phyloP scores from a whole-genome alignment of 2,797 vertebrate genomes.

The Phrynocephalus guinanensis region DNA sequence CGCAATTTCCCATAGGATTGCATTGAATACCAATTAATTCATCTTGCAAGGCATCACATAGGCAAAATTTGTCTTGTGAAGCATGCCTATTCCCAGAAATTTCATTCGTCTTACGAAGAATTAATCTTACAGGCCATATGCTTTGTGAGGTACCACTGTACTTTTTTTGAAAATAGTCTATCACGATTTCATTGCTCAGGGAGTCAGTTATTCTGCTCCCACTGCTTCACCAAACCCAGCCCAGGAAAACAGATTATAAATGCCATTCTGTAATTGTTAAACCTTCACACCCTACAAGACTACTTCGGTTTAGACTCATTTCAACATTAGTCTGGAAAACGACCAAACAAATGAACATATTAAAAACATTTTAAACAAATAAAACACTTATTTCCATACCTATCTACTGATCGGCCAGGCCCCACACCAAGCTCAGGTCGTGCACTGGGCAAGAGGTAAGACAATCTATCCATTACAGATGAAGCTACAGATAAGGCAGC shows the following conservation, averaged over 20 bases:
- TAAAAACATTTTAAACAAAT: not conserved
- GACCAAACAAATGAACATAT: not conserved
- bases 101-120: too few relatives aligned
- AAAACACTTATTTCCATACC: slow-evolving; percentile 76
- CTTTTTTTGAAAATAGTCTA: not conserved
- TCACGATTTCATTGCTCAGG: too few relatives aligned
- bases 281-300: not conserved
- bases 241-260: not conserved
- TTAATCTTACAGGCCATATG: too few relatives aligned
- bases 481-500: slow-evolving; percentile 98
- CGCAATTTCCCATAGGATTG: too few relatives aligned
- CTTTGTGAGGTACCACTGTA: too few relatives aligned
- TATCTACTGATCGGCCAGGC: slow-evolving; percentile 96
- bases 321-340: not conserved
- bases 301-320: not conserved
- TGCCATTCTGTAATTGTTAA: not conserved
- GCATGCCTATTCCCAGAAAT: too few relatives aligned
- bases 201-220: not conserved
- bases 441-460: slow-evolving; percentile 98
- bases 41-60: too few relatives aligned
- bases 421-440: slow-evolving; percentile 96
- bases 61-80: too few relatives aligned
- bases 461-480: slow-evolving; percentile 98
- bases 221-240: not conserved
- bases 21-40: too few relatives aligned